Percentiles rank a stretch among this genome's conserved stretches.
These are phyloP conservation scores for Tortrix viridana DNA, from an alignment of 2,888 invertebrate species.

Conservation along the genomic window DNA sequence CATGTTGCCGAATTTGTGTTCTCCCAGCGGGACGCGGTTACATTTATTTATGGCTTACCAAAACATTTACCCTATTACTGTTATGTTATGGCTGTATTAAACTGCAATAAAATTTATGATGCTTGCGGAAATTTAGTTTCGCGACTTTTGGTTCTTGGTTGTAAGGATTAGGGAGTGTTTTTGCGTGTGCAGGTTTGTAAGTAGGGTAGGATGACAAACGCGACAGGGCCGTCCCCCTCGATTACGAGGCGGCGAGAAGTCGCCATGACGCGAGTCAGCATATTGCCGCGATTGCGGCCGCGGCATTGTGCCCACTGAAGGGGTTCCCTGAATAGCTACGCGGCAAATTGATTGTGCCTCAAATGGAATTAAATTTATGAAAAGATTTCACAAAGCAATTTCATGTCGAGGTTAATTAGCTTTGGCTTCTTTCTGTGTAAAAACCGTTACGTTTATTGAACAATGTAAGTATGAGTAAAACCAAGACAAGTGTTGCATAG, in stretches of 20 bases:
- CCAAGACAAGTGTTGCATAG: constrained; percentile 15
- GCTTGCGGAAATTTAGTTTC: constrained; percentile 59
- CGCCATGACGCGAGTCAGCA: constrained; percentile 75
- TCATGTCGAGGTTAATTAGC: constrained; percentile 33
- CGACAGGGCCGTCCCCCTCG: constrained; percentile 72
- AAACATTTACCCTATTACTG: constrained; percentile 84
- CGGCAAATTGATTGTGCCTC: constrained; percentile 78
- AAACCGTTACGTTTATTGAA: constrained; percentile 30
- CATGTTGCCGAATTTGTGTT: constrained; percentile 66
- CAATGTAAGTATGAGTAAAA: constrained; percentile 13
- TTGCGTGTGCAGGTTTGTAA: constrained; percentile 44
- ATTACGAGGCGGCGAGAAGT: constrained; percentile 77
- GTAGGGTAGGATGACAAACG: constrained; percentile 75
- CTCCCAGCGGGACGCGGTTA: constrained; percentile 67
- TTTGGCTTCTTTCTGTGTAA: constrained; percentile 25
- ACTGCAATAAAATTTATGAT: constrained; percentile 81
- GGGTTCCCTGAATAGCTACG: constrained; percentile 69
- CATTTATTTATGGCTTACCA: constrained; percentile 82
- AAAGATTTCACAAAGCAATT: constrained; percentile 39
- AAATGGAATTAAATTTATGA: constrained; percentile 60
- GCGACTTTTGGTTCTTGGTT: constrained; percentile 42
- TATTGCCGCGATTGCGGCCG: constrained; percentile 65
- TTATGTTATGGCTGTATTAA: constrained; percentile 82
- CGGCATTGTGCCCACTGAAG: constrained; percentile 59
- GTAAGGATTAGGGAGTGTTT: constrained; percentile 40